Evolutionary conservation across 53 echinoderm and acorn worm species (phyloP).

Genomic region (Hippasteria phrygiana): DNA sequence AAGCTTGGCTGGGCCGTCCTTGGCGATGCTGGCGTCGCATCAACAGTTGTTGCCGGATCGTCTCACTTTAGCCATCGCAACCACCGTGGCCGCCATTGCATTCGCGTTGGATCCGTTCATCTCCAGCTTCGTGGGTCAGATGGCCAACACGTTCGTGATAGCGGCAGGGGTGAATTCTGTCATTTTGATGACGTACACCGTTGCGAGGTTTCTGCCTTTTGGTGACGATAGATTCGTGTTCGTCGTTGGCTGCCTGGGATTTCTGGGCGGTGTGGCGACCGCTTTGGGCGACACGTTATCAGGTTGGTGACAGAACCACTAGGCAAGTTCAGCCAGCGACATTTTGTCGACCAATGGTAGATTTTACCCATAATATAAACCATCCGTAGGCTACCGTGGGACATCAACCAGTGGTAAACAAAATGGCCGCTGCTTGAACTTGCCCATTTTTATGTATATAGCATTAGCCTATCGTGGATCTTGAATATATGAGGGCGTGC

Average conservation of each 20-base stretch:
- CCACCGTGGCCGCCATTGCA: background rate
- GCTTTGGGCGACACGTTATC: background rate
- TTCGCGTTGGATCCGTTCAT: background rate
- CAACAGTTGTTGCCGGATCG: background rate
- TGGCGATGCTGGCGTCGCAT: background rate
- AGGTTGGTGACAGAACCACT: constrained; percentile 8
- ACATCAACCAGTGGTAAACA: no score
- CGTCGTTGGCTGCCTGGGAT: background rate
- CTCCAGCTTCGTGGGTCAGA: background rate
- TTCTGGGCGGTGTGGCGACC: background rate
- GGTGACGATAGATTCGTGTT: background rate
- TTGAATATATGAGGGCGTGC: no score
- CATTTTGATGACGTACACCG: background rate
- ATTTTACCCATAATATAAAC: no score
- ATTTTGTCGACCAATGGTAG: no score
- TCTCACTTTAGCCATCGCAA: background rate
- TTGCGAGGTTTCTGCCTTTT: background rate
- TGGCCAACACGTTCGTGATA: background rate
- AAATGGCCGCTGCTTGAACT: no score
- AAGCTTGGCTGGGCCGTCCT: background rate
- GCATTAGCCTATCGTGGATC: no score
- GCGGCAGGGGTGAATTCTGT: background rate
- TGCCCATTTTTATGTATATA: no score
- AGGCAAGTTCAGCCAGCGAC: no score
- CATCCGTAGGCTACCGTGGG: no score